Conservation (phyloP, 2,888 invertebrate species). For the Pimpla rufipes region DNA sequence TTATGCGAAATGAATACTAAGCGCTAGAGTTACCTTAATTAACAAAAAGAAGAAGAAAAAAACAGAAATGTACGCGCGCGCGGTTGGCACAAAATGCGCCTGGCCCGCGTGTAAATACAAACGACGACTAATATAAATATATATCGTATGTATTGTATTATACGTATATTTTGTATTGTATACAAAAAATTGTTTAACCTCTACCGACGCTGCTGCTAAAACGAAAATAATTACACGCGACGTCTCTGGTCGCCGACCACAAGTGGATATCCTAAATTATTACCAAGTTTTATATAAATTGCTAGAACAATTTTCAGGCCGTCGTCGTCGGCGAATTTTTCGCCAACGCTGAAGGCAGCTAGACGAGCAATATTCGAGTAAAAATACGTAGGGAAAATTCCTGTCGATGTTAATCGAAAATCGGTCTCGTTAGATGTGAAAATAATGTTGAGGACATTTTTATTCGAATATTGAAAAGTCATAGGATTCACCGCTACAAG, state of each 20-base stretch:
- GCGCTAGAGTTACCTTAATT: no score
- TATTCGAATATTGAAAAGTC: slow-evolving; percentile 7
- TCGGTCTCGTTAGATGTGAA: no score
- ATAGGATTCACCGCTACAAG: slow-evolving; percentile 37
- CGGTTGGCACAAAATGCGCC: not conserved
- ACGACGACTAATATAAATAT: slow-evolving; percentile 31
- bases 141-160: slow-evolving; percentile 16
- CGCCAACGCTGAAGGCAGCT: no score
- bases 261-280: slow-evolving; percentile 15
- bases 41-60: not conserved
- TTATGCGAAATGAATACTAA: no score
- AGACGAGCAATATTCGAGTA: no score
- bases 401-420: no score
- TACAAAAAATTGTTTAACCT: slow-evolving; percentile 27
- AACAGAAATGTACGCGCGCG: not conserved
- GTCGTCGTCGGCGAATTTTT: not conserved
- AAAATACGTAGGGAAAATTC: no score
- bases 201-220: slow-evolving; percentile 23
- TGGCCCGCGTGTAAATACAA: slow-evolving; percentile 20
- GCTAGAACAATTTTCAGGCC: slow-evolving; percentile 25
- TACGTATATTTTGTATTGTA: slow-evolving; percentile 44
- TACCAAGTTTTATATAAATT: slow-evolving; percentile 24
- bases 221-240: not conserved
- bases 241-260: not conserved
- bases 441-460: no score